Evolutionary conservation across 1,140 invertebrate species (phyloP), one percentile per base, ranked within the genome.

Genomic region (Anoplophora glabripennis): DNA sequence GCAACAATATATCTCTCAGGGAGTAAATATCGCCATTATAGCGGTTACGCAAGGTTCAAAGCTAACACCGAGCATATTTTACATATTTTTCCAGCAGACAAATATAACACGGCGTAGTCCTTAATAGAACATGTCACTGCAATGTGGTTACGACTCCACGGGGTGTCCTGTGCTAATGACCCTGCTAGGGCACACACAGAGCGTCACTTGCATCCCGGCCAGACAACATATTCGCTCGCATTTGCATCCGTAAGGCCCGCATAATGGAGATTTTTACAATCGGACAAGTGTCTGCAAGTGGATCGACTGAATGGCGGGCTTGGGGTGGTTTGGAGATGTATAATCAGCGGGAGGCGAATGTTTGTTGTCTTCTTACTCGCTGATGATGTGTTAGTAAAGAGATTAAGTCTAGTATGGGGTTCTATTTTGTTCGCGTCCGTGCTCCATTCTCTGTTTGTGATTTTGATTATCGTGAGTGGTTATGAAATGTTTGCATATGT

Each of bases 241-340:
- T 72, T 72, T 72, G 69, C 70, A 72, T 72, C 61, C 66, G 66
- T 67, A 67, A 65, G 63, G 61, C 59, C 62, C 57, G 57, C 60
- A 70, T 72, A 72, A 72, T 70, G 61, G 70, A 67, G 70, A 72
- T 72, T 72, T 72, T 72, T 72, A 66, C 67, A 64, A 65, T 65
- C 65, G 65, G 34, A 47, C 28, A 68, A 72, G 68, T 69, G 68
- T 67, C 67, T 65, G 61, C 66, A 70, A 72, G 70, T 67, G 70
- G 66, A 70, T 59, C 67, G 67, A 70, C 65, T 70, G 70, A 63
- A 69, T 72, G 65, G 68, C 62, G 61, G 67, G 66, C 68, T 64
- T 56, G 60, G 64, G 53, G 28, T 38, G 48, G 55, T 34, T 5
- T 14, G 38, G 57, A 53, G 57, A 41, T 53, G 48, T 47, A 42